These are phyloP conservation scores for Sarcophaga caerulescens DNA, from an alignment of 2,888 invertebrate species.

Conservation along the genomic window DNA sequence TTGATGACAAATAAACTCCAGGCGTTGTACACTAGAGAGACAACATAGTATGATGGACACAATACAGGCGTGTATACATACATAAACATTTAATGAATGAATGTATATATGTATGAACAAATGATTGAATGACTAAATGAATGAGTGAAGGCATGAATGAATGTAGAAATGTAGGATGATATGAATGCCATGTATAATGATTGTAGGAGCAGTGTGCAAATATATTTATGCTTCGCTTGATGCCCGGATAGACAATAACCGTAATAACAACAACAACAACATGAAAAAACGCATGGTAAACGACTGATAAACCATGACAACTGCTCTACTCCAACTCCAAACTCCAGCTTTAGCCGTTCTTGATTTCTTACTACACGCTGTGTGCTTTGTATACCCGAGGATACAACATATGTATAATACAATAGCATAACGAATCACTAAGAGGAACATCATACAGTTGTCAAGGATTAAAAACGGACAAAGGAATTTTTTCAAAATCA, in stretches of 20 bases:
- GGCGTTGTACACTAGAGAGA: not conserved
- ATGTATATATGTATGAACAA: slow-evolving; percentile 26
- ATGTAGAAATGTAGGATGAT: slow-evolving; percentile 18
- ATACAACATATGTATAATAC: slow-evolving; percentile 13
- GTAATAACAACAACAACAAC: slow-evolving; percentile 18
- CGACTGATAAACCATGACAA: slow-evolving; percentile 67
- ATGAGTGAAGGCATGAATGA: too few relatives aligned
- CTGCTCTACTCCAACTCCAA: slow-evolving; percentile 31
- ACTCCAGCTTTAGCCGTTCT: slow-evolving; percentile 3
- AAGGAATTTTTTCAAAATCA: slow-evolving; percentile 57
- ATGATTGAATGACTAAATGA: too few relatives aligned
- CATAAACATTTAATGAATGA: slow-evolving; percentile 46
- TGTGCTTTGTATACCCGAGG: slow-evolving; percentile 24
- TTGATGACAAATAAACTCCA: not conserved
- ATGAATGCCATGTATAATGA: slow-evolving; percentile 1
- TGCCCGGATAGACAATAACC: not conserved
- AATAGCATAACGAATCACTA: not conserved
- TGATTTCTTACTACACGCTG: slow-evolving; percentile 37
- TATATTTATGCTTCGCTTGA: not conserved
- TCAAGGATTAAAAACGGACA: slow-evolving; percentile 64
- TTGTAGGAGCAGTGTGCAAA: not conserved
- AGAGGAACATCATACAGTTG: slow-evolving; percentile 46
- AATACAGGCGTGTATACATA: not conserved
- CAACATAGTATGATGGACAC: not conserved
- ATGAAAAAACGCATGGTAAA: slow-evolving; percentile 50